These are phyloP conservation scores for Leptopilina myrica DNA, from an alignment of 2,888 invertebrate genomes.

Conservation along the genomic window DNA sequence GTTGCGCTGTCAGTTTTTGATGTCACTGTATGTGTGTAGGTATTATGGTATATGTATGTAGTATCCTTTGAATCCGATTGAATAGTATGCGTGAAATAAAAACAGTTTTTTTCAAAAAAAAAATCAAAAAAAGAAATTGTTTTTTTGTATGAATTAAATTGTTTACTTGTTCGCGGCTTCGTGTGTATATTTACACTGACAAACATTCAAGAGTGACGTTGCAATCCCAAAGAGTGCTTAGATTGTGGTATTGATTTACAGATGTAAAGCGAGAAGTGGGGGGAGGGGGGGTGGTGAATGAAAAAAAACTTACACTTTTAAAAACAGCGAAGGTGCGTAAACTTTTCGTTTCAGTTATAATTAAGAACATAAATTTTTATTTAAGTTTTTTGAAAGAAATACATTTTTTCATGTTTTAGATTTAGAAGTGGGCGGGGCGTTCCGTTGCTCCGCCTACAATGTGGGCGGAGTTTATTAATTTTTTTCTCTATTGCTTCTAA, in stretches of 20 bases:
- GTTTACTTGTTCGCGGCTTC: conserved; percentile 24
- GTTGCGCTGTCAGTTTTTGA: conserved; percentile 40
- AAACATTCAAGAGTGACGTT: conserved; percentile 63
- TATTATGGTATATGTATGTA: not conserved
- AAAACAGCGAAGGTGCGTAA: conserved; percentile 11
- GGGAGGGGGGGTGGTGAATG: conserved; percentile 25
- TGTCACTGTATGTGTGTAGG: conserved; percentile 29
- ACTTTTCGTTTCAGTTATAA: not conserved
- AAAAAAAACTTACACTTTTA: conserved; percentile 22
- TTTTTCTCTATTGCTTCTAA: too few relatives aligned
- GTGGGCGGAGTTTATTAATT: too few relatives aligned
- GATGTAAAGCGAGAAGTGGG: too few relatives aligned
- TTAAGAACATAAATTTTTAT: too few relatives aligned
- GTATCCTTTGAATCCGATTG: conserved; percentile 26
- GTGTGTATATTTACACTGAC: conserved; percentile 57
- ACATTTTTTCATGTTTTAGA: too few relatives aligned
- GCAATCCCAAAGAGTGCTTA: conserved; percentile 75
- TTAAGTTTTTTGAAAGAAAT: too few relatives aligned
- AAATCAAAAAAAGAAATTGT: not conserved
- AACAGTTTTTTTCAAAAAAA: not conserved
- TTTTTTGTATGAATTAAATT: conserved; percentile 30
- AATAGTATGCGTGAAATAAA: not conserved
- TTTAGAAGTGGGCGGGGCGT: too few relatives aligned
- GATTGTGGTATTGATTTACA: conserved; percentile 45
- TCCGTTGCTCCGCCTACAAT: too few relatives aligned